Evolutionary conservation across 1,140 invertebrate genomes (phyloP), one percentile per base, ranked within the genome.

Genomic region (Hirudo medicinalis): DNA sequence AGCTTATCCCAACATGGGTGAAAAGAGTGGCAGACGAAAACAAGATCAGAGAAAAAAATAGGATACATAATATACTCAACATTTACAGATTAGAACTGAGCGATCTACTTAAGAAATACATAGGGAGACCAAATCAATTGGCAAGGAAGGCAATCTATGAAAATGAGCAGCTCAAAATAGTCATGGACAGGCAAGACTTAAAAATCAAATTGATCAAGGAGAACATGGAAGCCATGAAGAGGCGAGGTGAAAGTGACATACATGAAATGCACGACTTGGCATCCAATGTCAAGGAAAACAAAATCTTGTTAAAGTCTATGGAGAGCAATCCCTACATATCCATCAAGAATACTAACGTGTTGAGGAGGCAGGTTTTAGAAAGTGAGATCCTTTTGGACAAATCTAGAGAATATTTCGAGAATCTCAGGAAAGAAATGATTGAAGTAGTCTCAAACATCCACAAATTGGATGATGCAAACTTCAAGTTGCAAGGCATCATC

Each of bases 261-360:
- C 57, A 63, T 15, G 57, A 63, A 32, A 63, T 63, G 57, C 57
- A 63, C 57, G 57, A 63, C 57, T 20, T 63, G 57, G 57, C 57
- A 9, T 63, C 57, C 57, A 63, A 63, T 15, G 57, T 63, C 29
- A 63, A 63, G 19, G 57, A 63, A 22, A 63, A 63, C 57, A 63
- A 32, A 63, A 63, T 63, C 20, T 15, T 63, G 19, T 32, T 63
- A 6, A 25, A 22, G 22, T 63, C 57, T 63, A 25, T 63, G 22
- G 57, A 63, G 57, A 63, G 29, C 57, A 63, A 63, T 63, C 57
- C 57, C 20, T 20, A 63, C 22, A 63, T 25, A 63, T 19, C 9
- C 19, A 4, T 32, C 22, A 32, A 11, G 22, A 25, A 22, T 22
- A 22, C 29, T 5, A 63, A 63, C 19, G 19, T 25, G 17, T 32